phyloP scores from a whole-genome alignment of 2,888 invertebrate genomes.

The Epinotia bilunana region DNA sequence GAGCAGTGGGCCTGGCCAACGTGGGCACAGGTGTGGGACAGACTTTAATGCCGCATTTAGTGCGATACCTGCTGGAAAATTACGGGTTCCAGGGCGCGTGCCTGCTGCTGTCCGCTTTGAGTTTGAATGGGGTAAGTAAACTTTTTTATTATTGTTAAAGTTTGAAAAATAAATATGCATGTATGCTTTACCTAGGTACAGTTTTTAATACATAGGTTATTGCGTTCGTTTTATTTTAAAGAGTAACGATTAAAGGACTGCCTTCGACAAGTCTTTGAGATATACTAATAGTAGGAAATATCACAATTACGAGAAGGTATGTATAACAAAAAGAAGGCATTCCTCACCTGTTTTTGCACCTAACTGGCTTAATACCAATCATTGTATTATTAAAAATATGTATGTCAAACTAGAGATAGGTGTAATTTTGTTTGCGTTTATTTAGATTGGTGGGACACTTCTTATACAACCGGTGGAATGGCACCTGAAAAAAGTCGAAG shows the following conservation, averaged over 20 bases:
- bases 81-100: constrained; percentile 87
- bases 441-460: constrained; percentile 83
- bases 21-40: constrained; percentile 91
- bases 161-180: background rate
- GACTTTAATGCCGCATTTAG: constrained; percentile 89
- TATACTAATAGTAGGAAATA: too few relatives aligned
- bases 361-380: background rate
- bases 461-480: constrained; percentile 85
- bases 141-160: constrained; percentile 10
- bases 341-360: too few relatives aligned
- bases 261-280: too few relatives aligned
- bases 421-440: background rate
- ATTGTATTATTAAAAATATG: background rate
- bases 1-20: constrained; percentile 90
- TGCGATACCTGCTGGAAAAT: constrained; percentile 86
- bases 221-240: too few relatives aligned
- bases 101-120: constrained; percentile 85
- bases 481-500: constrained; percentile 79
- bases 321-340: background rate
- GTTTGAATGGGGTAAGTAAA: constrained; percentile 87
- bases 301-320: too few relatives aligned
- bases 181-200: too few relatives aligned
- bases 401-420: too few relatives aligned
- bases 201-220: too few relatives aligned
- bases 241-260: too few relatives aligned